Evolutionary conservation across 2,888 invertebrate species (phyloP), one percentile per base, ranked within the genome.

Genomic region (Ceramica pisi): DNA sequence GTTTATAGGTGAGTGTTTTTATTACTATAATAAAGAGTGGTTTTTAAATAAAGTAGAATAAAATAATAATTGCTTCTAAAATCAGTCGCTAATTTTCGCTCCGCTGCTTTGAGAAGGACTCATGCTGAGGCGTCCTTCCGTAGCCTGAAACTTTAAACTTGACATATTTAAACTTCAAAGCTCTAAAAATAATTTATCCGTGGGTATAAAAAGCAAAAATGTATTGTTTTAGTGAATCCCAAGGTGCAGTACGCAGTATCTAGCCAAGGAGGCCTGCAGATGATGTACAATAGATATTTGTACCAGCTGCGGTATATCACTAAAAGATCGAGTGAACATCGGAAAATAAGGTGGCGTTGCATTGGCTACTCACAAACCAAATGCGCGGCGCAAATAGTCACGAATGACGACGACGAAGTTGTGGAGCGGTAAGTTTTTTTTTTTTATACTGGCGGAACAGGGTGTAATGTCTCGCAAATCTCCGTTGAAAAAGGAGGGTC

Each of bases 231-330:
- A 86, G 82, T 50, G 31, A 50, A n/a, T 51, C 2, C 73, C 21
- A 78, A 66, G 26, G 46, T 92, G 10, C 94, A 94, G 65, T 95
- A 93, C 86, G 92, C 94, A 3, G 84, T 94, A 12, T 94, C 95
- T 0, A 92, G 90, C 67, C 94, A 92, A 67, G 95, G 95, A 38
- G 92, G 91, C 3, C 76, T 95, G 19, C 95, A 95, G 66, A 82
- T 92, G 77, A 91, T 95, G 0, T 79, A 93, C 44, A 95, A 95
- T 73, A 88, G 95, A 7, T 94, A 88, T 72, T 78, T 95, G 26
- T 95, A 95, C 86, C 92, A 92, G 73, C 77, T 94, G 75, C 91
- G 92, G 77, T 91, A 94, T 76, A 87, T 90, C 1, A 82, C 26
- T 8, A 72, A 89, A 16, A 5, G 14, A 41, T 12, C 14, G 14